These are phyloP conservation scores for Sisyra nigra DNA, from an alignment of 2,888 invertebrate species.

Conservation along the genomic window DNA sequence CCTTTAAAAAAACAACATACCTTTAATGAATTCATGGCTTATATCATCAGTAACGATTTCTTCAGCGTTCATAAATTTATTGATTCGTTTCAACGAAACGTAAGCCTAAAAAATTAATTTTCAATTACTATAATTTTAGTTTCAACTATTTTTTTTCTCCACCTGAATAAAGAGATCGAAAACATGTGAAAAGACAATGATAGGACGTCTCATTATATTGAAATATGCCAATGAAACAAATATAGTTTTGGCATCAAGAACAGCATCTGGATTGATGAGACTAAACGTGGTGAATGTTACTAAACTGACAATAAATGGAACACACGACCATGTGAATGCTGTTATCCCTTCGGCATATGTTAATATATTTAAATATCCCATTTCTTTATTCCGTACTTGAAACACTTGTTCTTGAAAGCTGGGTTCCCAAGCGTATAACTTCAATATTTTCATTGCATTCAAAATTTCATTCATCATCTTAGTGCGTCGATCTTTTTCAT, in stretches of 20 bases:
- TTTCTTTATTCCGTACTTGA: constrained; percentile 75
- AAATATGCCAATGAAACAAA: constrained; percentile 95
- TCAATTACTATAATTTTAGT: too few species aligned
- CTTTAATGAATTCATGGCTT: constrained; percentile 43
- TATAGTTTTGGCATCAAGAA: constrained; percentile 76
- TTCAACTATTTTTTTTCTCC: too few species aligned
- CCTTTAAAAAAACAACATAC: too few species aligned
- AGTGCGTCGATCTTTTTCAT: constrained; percentile 82
- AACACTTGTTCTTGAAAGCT: constrained; percentile 81
- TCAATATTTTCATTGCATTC: constrained; percentile 84
- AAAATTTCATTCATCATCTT: constrained; percentile 89
- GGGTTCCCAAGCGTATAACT: constrained; percentile 90
- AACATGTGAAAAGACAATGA: too few species aligned
- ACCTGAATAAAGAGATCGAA: too few species aligned
- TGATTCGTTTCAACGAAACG: constrained; percentile 65
- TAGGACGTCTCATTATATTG: constrained; percentile 93
- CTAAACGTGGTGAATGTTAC: constrained; percentile 83
- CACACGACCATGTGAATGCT: constrained; percentile 88
- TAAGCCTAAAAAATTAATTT: constrained; percentile 84
- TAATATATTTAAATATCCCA: constrained; percentile 72
- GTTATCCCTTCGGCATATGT: constrained; percentile 81
- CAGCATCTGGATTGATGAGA: constrained; percentile 64
- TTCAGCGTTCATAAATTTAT: constrained; percentile 82
- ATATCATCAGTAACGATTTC: constrained; percentile 71
- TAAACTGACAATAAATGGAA: constrained; percentile 70